Percentiles rank a stretch among this genome's conserved stretches.
Evolutionary conservation across 2,888 invertebrate species (phyloP).

Genomic region (Apodemia zela): DNA sequence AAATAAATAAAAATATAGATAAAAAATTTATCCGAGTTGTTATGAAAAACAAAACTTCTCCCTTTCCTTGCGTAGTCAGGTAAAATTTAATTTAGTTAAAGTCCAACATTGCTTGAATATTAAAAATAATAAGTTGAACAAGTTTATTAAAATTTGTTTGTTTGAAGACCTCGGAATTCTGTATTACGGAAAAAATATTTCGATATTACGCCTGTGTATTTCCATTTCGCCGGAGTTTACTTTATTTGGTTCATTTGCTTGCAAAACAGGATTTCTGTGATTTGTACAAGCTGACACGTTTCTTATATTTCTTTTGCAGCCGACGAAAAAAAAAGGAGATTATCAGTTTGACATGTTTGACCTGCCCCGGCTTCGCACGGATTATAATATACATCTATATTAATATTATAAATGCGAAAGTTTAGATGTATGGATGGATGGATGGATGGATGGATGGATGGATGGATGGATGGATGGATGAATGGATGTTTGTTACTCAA

Average conservation of each 20-base stretch:
- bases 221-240: background rate
- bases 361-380: too few relatives aligned
- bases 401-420: too few relatives aligned
- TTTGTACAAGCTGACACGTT: constrained; percentile 6
- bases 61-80: background rate
- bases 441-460: too few relatives aligned
- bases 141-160: constrained; percentile 6
- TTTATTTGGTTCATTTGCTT: background rate
- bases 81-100: background rate
- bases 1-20: too few relatives aligned
- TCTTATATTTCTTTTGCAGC: too few relatives aligned
- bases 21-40: too few relatives aligned
- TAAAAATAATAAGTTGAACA: background rate
- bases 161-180: background rate
- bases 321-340: too few relatives aligned
- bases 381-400: too few relatives aligned
- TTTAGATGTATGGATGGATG: too few relatives aligned
- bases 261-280: background rate
- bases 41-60: background rate
- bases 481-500: too few relatives aligned
- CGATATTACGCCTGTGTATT: background rate
- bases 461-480: too few relatives aligned
- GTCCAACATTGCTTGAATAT: background rate
- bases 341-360: too few relatives aligned
- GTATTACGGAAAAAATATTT: constrained; percentile 6